Evolutionary conservation across 2,113 vertebrate species (phyloP), one percentile per base, ranked within the genome.

Genomic region (Gobio gobio): DNA sequence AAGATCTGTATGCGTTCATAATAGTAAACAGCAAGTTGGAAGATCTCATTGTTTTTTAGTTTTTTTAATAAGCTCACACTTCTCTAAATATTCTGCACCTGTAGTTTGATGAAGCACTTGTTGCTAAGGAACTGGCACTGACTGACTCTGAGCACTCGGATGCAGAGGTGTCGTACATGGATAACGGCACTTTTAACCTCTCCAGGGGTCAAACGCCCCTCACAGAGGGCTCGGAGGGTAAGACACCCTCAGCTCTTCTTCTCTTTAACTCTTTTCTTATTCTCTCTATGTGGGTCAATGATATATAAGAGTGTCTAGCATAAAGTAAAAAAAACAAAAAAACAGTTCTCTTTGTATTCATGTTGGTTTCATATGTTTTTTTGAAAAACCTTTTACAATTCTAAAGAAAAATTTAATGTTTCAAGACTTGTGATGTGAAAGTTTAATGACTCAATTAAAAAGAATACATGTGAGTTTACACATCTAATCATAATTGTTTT

Each of bases 201-300:
- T 99, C 98, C 0, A 94, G 97, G 29, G 98, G 97, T 29, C 97
- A 98, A 80, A 98, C 97, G 0, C 97, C 98, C 2, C 94, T 99
- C 81, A 98, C 98, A 0, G 98, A 99, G 89, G 98, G 97, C 59
- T 99, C 98, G 14, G 98, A 99, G 94, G 98, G 98, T 97, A 91
- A 85, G 86, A 16, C 12, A 10, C 8, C 16, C 16, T 18, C 1
- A 22, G 2, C 8, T 68, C 33, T 40, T 40, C 13, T 36, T 18
- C 6, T 36, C 14, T 66, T 36, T 66, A 18, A 36, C 14, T 10
- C 64, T 40, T 10, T 68, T 22, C 3, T 36, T 4, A 12, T 36
- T 70, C 18, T 40, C 10, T 68, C 1, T 43, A 5, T 70, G 18
- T 22, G 66, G 20, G 4, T 70, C 66, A 22, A 22, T 40, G 18